These are phyloP conservation scores for Drosophila anomalata DNA, from an alignment of 2,888 invertebrate genomes.

Conservation along the genomic window DNA sequence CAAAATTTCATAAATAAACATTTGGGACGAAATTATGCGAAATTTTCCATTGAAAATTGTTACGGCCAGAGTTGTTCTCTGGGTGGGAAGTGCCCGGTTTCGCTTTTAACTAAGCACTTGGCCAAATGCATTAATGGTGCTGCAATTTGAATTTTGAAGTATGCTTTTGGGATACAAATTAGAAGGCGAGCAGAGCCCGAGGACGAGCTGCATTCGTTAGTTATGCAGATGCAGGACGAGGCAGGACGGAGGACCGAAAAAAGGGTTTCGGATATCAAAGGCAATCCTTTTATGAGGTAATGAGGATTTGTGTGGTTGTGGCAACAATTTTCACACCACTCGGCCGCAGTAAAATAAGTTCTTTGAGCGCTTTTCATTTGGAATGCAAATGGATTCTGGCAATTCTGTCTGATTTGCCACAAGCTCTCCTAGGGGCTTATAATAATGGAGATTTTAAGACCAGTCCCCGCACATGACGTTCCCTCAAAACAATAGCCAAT, in stretches of 20 bases:
- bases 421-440: background rate
- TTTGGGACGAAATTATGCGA: constrained; percentile 67
- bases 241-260: constrained; percentile 5
- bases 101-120: constrained; percentile 61
- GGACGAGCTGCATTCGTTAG: constrained; percentile 46
- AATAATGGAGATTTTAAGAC: background rate
- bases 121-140: constrained; percentile 59
- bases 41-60: constrained; percentile 44
- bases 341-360: constrained; percentile 5
- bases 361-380: constrained; percentile 15
- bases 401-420: background rate
- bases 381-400: constrained; percentile 31
- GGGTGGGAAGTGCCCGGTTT: constrained; percentile 39
- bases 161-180: constrained; percentile 63
- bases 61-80: background rate
- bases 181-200: constrained; percentile 20
- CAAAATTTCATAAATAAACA: constrained; percentile 76
- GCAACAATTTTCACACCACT: constrained; percentile 12
- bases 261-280: constrained; percentile 40
- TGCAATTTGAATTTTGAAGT: constrained; percentile 74
- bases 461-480: background rate
- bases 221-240: constrained; percentile 33
- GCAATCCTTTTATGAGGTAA: constrained; percentile 33
- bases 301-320: constrained; percentile 21
- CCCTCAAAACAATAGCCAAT: background rate